Evolutionary conservation across 2,888 invertebrate genomes (phyloP), one percentile per base, ranked within the genome.

Genomic region (Erebia aethiops): DNA sequence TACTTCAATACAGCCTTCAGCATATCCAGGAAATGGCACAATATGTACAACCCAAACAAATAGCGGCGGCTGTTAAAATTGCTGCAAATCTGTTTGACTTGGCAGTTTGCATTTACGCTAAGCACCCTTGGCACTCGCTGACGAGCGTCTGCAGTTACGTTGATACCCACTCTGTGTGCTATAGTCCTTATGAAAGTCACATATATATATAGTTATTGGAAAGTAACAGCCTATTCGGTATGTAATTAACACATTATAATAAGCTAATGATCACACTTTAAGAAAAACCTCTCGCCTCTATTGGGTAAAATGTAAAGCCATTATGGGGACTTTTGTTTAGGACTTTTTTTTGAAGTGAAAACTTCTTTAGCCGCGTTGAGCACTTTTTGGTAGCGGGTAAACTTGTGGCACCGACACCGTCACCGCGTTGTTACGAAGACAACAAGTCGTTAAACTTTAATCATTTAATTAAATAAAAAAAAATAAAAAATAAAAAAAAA

Each of bases 31-130:
- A 16, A 41, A 41, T 43, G 70, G 62, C 58, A 65, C 66, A 70
- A 66, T 74, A 63, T 66, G 35, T 73, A 63, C 69, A 60, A 57
- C 62, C 69, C 54, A 69, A 74, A 67, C 64, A 71, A 71, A 74
- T 70, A 72, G 68, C 61, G 54, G 16, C 9, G 11, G 61, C 52
- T 60, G 65, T 56, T 72, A 61, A 61, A 73, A 69, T 41, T 35
- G 69, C 54, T 69, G 57, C 56, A 66, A 67, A 71, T 71, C 69
- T 61, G 71, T 71, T 67, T 68, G 60, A 69, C 49, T 68, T 73
- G 69, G 70, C 73, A 70, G 70, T 57, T 70, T 68, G 70, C 67
- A 73, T 67, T 71, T 63, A 71, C 71, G 70, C 66, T 66, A 69
- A 71, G 64, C 71, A 63, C 61, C 56, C 71, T 73, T 73, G 70